phyloP scores from a whole-genome alignment of 2,797 vertebrate species.

The Gymnodraco acuticeps region DNA sequence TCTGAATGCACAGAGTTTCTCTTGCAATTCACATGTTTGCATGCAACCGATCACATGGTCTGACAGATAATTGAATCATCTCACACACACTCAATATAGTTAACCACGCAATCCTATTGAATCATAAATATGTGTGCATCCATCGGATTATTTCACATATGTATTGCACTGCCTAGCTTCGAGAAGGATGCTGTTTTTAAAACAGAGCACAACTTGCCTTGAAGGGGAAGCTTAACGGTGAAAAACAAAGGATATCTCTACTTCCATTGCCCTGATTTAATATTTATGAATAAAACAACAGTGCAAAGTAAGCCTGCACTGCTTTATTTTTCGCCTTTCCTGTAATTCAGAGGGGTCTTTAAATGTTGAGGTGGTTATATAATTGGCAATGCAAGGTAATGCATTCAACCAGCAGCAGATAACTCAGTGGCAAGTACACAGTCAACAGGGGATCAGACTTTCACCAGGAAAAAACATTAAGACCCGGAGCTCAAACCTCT shows the following conservation, averaged over 20 bases:
- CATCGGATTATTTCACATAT: not conserved
- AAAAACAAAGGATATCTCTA: not conserved
- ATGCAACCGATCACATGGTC: not conserved
- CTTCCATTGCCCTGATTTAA: not conserved
- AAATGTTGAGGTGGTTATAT: not conserved
- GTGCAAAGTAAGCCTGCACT: not conserved
- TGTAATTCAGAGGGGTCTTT: not conserved
- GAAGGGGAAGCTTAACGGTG: not conserved
- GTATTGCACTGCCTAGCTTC: not conserved
- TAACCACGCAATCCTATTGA: not conserved
- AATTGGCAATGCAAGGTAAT: not conserved
- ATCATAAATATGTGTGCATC: constrained; percentile 21
- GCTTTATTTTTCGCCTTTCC: not conserved
- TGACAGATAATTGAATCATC: too few species aligned
- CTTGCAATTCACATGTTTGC: not conserved
- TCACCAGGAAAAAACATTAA: not conserved
- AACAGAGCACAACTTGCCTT: not conserved
- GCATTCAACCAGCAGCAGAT: not conserved
- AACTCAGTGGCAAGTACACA: not conserved
- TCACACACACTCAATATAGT: not conserved
- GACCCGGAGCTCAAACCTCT: not conserved
- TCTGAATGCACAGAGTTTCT: constrained; percentile 16
- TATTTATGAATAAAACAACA: not conserved
- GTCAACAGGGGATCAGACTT: not conserved
- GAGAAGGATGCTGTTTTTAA: not conserved